phyloP scores from a whole-genome alignment of 1,140 invertebrate genomes.

The Bombus fervidus region DNA sequence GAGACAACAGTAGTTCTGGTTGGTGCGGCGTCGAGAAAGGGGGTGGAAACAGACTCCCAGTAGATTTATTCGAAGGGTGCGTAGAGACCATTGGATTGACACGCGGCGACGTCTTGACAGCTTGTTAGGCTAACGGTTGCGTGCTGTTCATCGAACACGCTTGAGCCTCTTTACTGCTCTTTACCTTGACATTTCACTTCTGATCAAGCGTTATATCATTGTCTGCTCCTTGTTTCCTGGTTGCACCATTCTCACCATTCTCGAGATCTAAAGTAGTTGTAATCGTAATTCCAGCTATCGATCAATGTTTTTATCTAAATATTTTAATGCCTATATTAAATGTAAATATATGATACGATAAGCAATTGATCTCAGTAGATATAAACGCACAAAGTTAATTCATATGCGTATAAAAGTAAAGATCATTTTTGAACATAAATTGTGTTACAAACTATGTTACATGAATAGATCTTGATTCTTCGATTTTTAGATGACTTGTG shows the following conservation, averaged over 20 bases:
- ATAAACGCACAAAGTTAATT: too few relatives aligned
- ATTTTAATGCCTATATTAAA: neutral
- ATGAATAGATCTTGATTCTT: too few relatives aligned
- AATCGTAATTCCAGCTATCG: neutral
- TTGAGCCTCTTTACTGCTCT: constrained; percentile 70
- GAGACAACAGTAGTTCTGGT: constrained; percentile 21
- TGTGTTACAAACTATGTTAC: too few relatives aligned
- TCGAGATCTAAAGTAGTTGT: neutral
- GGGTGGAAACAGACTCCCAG: constrained; percentile 14
- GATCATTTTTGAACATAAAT: neutral
- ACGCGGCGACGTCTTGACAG: constrained; percentile 81
- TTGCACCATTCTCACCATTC: neutral
- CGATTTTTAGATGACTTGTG: too few relatives aligned
- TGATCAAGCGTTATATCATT: constrained; percentile 46
- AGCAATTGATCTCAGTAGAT: neutral
- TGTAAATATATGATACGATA: neutral
- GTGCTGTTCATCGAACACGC: constrained; percentile 61
- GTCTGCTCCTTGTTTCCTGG: neutral
- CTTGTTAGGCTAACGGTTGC: constrained; percentile 78
- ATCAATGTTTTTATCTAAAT: neutral
- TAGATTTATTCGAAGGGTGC: constrained; percentile 65
- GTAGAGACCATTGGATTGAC: constrained; percentile 70
- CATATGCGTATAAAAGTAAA: neutral
- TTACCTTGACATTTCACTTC: constrained; percentile 68
- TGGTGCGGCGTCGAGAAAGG: neutral